Evolutionary conservation across 2,888 invertebrate genomes (phyloP).

Genomic region (Ecdyonurus torrentis): DNA sequence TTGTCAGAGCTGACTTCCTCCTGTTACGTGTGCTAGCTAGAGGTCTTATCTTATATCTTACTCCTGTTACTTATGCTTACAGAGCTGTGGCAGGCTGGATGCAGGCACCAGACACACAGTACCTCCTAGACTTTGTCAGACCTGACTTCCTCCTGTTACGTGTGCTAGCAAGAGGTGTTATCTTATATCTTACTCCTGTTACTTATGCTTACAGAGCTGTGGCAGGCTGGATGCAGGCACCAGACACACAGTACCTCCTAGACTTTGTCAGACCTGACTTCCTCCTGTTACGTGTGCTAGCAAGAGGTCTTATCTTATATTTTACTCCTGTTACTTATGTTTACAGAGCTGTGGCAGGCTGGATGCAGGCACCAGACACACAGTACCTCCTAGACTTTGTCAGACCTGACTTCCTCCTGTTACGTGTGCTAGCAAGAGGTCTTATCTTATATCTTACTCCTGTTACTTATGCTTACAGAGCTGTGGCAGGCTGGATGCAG

Average conservation of each 20-base stretch:
- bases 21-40: conserved; percentile 64
- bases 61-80: no score
- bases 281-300: conserved; percentile 61
- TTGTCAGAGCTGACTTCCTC: conserved; percentile 79
- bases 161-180: conserved; percentile 61
- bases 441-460: conserved; percentile 78
- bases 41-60: conserved; percentile 71
- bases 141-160: conserved; percentile 80
- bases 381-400: conserved; percentile 82
- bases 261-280: conserved; percentile 88
- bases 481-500: conserved; percentile 79
- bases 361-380: conserved; percentile 81
- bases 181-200: no score
- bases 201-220: conserved; percentile 49
- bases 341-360: conserved; percentile 65
- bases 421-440: conserved; percentile 62
- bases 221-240: conserved; percentile 80
- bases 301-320: conserved; percentile 70
- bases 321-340: no score
- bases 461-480: no score
- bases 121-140: conserved; percentile 74
- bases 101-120: conserved; percentile 74
- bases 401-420: conserved; percentile 73
- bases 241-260: conserved; percentile 73
- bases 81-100: conserved; percentile 81